These are phyloP conservation scores for Nanger granti DNA, from an alignment of 2,113 vertebrate species.

Conservation along the genomic window DNA sequence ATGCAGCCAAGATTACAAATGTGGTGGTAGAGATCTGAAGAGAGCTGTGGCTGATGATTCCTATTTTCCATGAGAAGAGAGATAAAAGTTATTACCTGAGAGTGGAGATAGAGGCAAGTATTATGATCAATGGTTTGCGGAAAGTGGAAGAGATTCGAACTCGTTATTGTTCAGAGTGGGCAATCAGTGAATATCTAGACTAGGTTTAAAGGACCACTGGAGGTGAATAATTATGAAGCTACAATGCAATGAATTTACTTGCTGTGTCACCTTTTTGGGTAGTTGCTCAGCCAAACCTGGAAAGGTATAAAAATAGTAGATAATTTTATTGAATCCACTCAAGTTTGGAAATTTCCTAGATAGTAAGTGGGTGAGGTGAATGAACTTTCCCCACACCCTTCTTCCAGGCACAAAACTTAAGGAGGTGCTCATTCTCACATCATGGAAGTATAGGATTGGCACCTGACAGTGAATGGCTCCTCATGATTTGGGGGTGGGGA, in stretches of 20 bases:
- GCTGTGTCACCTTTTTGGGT: background rate
- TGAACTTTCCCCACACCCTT: background rate
- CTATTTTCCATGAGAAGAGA: background rate
- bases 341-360: background rate
- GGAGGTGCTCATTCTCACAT: background rate
- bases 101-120: background rate
- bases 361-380: background rate
- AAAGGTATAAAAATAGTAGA: background rate
- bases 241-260: background rate
- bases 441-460: background rate
- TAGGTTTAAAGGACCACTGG: background rate
- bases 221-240: background rate
- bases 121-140: background rate
- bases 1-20: background rate
- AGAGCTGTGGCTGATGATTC: background rate
- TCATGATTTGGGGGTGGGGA: background rate
- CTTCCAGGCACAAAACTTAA: background rate
- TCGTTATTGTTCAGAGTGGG: background rate
- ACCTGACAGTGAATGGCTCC: background rate
- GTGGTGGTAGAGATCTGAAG: background rate
- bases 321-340: background rate
- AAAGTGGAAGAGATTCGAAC: background rate
- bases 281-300: background rate
- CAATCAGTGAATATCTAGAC: background rate
- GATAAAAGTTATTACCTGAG: background rate